A percentile compares a stretch with the other conserved stretches of the same genome.
Evolutionary conservation across 2,888 invertebrate species (phyloP).

Genomic region (Drosophila subsilvestris): DNA sequence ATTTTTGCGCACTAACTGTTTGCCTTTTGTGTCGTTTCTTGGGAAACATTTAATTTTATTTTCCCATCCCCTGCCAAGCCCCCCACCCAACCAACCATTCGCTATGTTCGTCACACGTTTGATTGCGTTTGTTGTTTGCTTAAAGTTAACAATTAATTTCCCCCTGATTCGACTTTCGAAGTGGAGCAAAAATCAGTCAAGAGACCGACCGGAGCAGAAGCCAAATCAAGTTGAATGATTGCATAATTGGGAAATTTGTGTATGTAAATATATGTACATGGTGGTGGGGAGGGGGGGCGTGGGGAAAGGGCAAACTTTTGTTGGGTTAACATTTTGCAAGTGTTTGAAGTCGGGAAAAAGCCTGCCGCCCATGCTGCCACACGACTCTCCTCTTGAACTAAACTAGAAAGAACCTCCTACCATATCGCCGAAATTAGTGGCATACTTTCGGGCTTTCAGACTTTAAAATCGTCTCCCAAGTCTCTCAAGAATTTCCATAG

Average conservation of each 20-base stretch:
- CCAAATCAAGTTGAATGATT: constrained; percentile 50
- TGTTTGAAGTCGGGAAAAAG: constrained; percentile 19
- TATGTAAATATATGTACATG: constrained; percentile 33
- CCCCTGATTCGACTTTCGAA: constrained; percentile 19
- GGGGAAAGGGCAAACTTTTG: constrained; percentile 3
- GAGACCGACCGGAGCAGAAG: constrained; percentile 19
- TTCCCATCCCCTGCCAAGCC: neutral
- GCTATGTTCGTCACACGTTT: constrained; percentile 66
- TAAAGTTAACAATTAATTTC: constrained; percentile 79
- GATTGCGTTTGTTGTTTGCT: constrained; percentile 78
- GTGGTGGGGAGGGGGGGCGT: neutral
- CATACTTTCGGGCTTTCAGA: constrained; percentile 21
- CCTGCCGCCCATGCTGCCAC: neutral
- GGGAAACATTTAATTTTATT: constrained; percentile 47
- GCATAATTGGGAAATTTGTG: constrained; percentile 50
- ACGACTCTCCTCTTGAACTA: neutral
- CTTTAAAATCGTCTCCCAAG: constrained; percentile 23
- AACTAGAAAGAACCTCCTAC: neutral
- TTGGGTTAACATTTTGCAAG: constrained; percentile 28
- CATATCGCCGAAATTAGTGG: constrained; percentile 22
- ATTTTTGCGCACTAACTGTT: constrained; percentile 63
- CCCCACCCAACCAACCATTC: constrained; percentile 15
- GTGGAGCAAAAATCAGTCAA: constrained; percentile 60
- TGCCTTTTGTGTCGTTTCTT: constrained; percentile 49
- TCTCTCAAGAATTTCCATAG: constrained; percentile 19